Conservation (phyloP, 2,113 vertebrate genomes). For the Petroica traversi region DNA sequence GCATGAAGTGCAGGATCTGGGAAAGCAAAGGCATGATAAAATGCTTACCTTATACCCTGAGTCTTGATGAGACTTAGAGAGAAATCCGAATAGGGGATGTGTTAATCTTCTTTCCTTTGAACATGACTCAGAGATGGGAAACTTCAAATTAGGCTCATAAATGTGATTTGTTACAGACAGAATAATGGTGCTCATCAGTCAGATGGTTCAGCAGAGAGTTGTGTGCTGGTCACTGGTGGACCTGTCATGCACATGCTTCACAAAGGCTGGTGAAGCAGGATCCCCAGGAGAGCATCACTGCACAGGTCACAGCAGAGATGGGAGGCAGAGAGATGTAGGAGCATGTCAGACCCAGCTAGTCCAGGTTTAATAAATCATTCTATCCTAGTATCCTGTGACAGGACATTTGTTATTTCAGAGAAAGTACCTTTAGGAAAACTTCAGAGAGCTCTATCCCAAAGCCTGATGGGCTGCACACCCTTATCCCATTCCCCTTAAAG, state of each 20-base stretch:
- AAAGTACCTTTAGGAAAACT: background rate
- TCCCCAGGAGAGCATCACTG: background rate
- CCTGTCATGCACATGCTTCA: fast-evolving
- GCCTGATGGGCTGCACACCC: background rate
- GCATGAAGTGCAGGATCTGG: background rate
- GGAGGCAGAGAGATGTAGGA: background rate
- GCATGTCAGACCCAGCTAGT: background rate
- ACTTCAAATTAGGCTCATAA: background rate
- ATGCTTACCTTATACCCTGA: background rate
- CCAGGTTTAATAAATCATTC: background rate
- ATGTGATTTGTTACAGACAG: background rate
- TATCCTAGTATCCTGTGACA: background rate
- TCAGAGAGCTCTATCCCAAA: background rate
- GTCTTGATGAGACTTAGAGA: background rate
- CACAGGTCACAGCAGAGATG: background rate
- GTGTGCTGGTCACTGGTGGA: background rate
- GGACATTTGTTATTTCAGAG: background rate
- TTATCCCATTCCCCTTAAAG: background rate
- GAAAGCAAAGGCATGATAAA: background rate
- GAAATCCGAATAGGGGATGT: background rate
- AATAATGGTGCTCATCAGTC: background rate
- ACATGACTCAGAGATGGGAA: background rate
- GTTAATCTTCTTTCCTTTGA: background rate
- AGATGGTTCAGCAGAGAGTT: background rate
- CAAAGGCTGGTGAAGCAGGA: background rate